Percentiles rank a stretch among this genome's conserved stretches.
These are phyloP conservation scores for Aphidius colemani DNA, from an alignment of 2,888 invertebrate genomes.

Conservation along the genomic window DNA sequence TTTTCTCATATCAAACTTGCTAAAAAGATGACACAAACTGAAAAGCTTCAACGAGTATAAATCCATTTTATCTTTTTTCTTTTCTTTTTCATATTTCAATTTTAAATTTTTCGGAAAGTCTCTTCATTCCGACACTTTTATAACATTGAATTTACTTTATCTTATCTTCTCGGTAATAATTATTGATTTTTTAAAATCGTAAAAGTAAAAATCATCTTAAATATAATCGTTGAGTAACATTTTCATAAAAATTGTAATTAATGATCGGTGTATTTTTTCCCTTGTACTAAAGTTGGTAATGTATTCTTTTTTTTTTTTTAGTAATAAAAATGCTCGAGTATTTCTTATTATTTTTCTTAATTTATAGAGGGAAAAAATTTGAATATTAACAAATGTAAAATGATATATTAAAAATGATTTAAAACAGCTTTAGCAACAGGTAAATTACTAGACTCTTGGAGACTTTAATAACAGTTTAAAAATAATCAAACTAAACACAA, in stretches of 20 bases:
- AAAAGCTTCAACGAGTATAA: neutral
- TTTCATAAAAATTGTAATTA: neutral
- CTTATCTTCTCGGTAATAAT: no score
- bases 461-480: no score
- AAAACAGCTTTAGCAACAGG: no score
- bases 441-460: no score
- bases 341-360: no score
- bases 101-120: conserved; percentile 1
- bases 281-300: neutral
- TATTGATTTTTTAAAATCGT: no score
- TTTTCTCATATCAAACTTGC: neutral
- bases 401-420: no score
- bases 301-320: conserved; percentile 2
- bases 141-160: no score
- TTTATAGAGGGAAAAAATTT: neutral
- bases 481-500: no score
- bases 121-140: neutral
- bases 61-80: conserved; percentile 23
- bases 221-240: no score
- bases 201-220: no score
- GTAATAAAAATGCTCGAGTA: conserved; percentile 1
- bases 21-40: neutral
- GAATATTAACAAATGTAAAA: neutral
- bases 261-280: neutral
- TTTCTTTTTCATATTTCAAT: neutral